Evolutionary conservation across 1,140 invertebrate species (phyloP).

Genomic region (Apis cerana): DNA sequence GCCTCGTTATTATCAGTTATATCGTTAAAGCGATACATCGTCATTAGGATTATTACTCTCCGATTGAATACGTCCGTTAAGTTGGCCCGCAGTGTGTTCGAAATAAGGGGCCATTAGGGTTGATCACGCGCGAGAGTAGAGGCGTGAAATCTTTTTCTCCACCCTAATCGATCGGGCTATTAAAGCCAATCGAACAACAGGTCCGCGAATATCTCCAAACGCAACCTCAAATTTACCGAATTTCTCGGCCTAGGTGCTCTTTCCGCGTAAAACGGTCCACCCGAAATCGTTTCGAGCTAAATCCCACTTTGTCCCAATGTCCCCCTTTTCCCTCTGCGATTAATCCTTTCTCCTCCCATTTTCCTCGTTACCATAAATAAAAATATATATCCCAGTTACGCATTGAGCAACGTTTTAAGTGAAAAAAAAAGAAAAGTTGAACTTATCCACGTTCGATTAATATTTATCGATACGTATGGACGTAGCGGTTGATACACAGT

Average conservation of each 20-base stretch:
- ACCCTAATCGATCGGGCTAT: constrained; percentile 68
- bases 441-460: constrained; percentile 22
- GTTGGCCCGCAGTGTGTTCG: not conserved
- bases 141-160: constrained; percentile 39
- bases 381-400: too few relatives aligned
- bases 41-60: constrained; percentile 57
- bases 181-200: constrained; percentile 54
- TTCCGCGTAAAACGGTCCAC: not conserved
- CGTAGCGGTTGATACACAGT: constrained; percentile 46
- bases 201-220: constrained; percentile 45
- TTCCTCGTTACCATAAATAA: not conserved
- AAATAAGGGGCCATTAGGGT: constrained; percentile 53
- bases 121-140: constrained; percentile 10
- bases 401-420: too few relatives aligned
- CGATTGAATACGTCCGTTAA: constrained; percentile 65
- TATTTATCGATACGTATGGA: constrained; percentile 3
- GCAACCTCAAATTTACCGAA: constrained; percentile 57
- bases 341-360: constrained; percentile 20
- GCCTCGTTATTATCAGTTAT: constrained; percentile 59
- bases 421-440: too few relatives aligned
- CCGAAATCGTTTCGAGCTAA: constrained; percentile 31
- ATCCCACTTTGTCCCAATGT: not conserved
- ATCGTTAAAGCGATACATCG: constrained; percentile 39
- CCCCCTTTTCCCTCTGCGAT: constrained; percentile 18
- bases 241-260: constrained; percentile 53